phyloP scores from a whole-genome alignment of 2,888 invertebrate genomes.

The Agrochola circellaris region DNA sequence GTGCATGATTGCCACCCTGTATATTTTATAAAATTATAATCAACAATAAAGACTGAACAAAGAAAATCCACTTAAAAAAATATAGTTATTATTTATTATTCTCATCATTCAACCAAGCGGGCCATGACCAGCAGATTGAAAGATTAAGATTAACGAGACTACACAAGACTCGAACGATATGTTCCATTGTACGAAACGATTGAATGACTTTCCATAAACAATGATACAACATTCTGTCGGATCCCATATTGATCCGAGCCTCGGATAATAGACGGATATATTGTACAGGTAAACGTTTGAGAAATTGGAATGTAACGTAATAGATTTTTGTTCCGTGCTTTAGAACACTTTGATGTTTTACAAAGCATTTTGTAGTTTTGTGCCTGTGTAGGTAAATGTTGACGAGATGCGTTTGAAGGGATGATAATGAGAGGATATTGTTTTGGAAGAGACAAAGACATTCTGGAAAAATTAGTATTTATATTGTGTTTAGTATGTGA shows the following conservation, averaged over 20 bases:
- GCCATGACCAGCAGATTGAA: slow-evolving; percentile 81
- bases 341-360: slow-evolving; percentile 65
- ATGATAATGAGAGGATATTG: slow-evolving; percentile 44
- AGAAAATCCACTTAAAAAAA: slow-evolving; percentile 41
- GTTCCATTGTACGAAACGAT: slow-evolving; percentile 83
- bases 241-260: slow-evolving; percentile 69
- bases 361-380: slow-evolving; percentile 57
- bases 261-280: slow-evolving; percentile 74
- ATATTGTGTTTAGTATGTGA: not conserved
- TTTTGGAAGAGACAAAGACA: slow-evolving; percentile 37
- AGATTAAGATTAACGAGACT: slow-evolving; percentile 87
- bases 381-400: slow-evolving; percentile 19
- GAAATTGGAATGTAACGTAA: slow-evolving; percentile 63
- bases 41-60: slow-evolving; percentile 28
- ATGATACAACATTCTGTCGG: slow-evolving; percentile 80
- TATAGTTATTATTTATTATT: slow-evolving; percentile 68
- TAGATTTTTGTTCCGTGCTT: slow-evolving; percentile 63
- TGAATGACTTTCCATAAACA: slow-evolving; percentile 88
- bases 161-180: slow-evolving; percentile 80
- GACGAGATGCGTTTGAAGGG: slow-evolving; percentile 28
- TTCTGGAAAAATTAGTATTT: not conserved
- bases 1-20: no score
- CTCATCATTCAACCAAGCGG: slow-evolving; percentile 70
- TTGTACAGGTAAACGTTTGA: slow-evolving; percentile 65
- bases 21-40: not conserved